Evolutionary conservation across 2,888 invertebrate species (phyloP).

Genomic region (Heliconius charithonia): DNA sequence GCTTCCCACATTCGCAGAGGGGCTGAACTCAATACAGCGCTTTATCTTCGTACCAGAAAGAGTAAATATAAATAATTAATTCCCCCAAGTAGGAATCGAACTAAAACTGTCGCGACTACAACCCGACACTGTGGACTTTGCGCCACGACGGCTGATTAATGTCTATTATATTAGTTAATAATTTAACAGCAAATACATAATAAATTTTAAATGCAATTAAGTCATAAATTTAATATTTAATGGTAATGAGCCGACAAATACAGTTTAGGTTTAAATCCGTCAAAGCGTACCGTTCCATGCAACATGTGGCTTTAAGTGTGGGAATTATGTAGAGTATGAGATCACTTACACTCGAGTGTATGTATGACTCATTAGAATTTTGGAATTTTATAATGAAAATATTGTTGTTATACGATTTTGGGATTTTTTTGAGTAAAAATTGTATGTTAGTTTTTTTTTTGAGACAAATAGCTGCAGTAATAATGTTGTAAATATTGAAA

Average conservation of each 20-base stretch:
- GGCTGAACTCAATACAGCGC: too few species aligned
- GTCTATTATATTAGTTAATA: not conserved
- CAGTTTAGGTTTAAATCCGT: conserved; percentile 18
- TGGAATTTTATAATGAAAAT: not conserved
- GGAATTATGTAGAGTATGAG: conserved; percentile 25
- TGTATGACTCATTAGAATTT: conserved; percentile 14
- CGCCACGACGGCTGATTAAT: not conserved
- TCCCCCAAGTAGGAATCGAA: too few species aligned
- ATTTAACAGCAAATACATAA: not conserved
- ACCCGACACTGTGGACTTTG: too few species aligned
- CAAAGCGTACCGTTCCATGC: conserved; percentile 17
- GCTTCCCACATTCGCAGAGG: too few species aligned
- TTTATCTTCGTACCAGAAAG: too few species aligned
- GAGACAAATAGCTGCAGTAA: not conserved
- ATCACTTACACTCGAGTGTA: conserved; percentile 16
- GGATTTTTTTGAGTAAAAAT: not conserved
- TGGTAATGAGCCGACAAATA: conserved; percentile 6
- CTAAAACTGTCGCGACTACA: too few species aligned
- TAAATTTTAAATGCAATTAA: conserved; percentile 9
- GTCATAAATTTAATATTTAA: conserved; percentile 7
- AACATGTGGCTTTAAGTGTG: conserved; percentile 31
- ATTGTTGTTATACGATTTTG: not conserved
- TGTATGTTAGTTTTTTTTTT: not conserved
- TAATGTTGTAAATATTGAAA: not conserved
- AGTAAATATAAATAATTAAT: too few species aligned